Evolutionary conservation across 1,140 invertebrate genomes (phyloP), one percentile per base, ranked within the genome.

Genomic region (Lerema accius): DNA sequence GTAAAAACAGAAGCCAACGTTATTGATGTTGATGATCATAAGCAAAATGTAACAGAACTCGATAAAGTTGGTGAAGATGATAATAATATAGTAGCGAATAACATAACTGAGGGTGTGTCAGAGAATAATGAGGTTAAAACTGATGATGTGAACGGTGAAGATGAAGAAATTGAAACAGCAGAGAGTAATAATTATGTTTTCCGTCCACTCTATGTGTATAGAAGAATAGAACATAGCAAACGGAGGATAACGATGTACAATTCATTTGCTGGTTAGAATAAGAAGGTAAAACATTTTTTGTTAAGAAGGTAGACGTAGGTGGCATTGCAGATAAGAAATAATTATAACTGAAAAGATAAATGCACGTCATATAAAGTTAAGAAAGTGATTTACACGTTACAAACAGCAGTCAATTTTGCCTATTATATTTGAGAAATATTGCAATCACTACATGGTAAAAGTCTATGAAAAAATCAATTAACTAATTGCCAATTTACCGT

Each of bases 211-310:
- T 86, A 78, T 53, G 79, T 81, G 3, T 87, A 89, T 13, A 81
- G 82, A 76, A 82, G 62, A 51, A 83, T 86, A 19, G 76, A 82
- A 50, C 86, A 89, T 23, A 85, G 73, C 32, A 89, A 83, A 70
- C 63, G 80, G 26, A 75, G 80, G 61, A 86, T 89, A 11, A 86
- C 72, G 13, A 86, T 89, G 84, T 89, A 77, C 40, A 89, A 89
- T 50, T 77, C 86, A 14, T 89, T 89, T 71, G 81, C 78, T 45
- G 86, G 86, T 61, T 89, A 86, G 19, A 32, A 17, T 17, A 5
- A 14, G 43, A 35, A 55, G 37, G n/a, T n/a, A n/a, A n/a, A n/a
- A n/a, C n/a, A n/a, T n/a, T n/a, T n/a, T n/a, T n/a, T n/a, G n/a
- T n/a, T n/a, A n/a, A n/a, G n/a, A n/a, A n/a, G n/a, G n/a, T n/a